Evolutionary conservation across 1,140 invertebrate species (phyloP), one percentile per base, ranked within the genome.

Genomic region (Scaptomyza hsui): DNA sequence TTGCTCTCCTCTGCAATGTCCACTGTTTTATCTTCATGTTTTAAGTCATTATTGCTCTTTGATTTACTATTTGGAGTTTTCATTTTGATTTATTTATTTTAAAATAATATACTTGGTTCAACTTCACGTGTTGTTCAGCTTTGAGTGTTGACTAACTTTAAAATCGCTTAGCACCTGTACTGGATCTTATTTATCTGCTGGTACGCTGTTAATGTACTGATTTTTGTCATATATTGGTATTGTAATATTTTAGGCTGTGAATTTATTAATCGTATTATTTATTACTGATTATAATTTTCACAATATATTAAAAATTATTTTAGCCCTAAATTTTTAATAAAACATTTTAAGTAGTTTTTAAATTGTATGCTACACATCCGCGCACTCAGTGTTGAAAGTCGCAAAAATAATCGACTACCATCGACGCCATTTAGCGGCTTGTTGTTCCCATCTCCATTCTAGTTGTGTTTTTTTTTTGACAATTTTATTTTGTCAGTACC

Each of bases 371-470:
- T 1, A 7, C 26, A 29, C 26, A 29, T 2, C 7, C 6, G 7
- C 1, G 1, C 26, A 6, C 2, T 42, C 6, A 55, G 52, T 24
- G 51, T 35, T 3, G 18, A 7, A 4, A 5, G 41, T 21, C 19
- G 35, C 6, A 9, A 7, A 29, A 3, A 24, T 24, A 21, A 19
- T 61, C 35, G 57, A 61, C n/a, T 35, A 5, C 0, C 3, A 57
- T 29, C 4, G 9, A 16, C 56, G 72, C 26, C 69, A 73, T 56
- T 68, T 52, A 10, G 19, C 65, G 51, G 56, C 60, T 70, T 83
- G 80, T 73, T 85, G 41, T 76, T 85, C 41, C 59, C 76, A 80
- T 80, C 80, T 10, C 80, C 79, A 83, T 56, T 63, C 6, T 12
- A 16, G 26, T 47, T 57, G 35, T 44, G n/a, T n/a, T n/a, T 49